These are phyloP conservation scores for Patella ulyssiponensis DNA, from an alignment of 2,888 invertebrate genomes.

Conservation along the genomic window DNA sequence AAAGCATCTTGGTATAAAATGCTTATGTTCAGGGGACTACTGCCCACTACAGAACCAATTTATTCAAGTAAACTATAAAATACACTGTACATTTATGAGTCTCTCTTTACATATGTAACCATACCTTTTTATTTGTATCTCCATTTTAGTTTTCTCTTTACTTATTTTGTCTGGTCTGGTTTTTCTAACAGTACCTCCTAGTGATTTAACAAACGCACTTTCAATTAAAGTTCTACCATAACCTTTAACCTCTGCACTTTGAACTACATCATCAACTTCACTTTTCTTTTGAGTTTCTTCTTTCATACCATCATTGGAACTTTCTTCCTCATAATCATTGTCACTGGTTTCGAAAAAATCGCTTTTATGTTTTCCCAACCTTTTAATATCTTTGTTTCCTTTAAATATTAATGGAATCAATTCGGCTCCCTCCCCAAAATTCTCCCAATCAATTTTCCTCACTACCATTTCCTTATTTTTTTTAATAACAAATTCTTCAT, in stretches of 20 bases:
- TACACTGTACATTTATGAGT: too few species aligned
- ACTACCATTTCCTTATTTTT: constrained; percentile 48
- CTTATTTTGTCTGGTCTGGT: neutral
- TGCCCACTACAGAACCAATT: too few species aligned
- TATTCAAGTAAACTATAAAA: too few species aligned
- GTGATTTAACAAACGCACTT: neutral
- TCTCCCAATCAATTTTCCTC: constrained; percentile 45
- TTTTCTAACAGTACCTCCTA: neutral
- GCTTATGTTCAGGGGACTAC: too few species aligned
- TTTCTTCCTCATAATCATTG: constrained; percentile 29
- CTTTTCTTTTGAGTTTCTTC: constrained; percentile 8
- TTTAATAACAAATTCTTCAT: constrained; percentile 26
- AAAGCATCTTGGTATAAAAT: too few species aligned
- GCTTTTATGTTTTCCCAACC: constrained; percentile 36
- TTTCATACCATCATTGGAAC: constrained; percentile 14
- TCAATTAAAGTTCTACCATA: constrained; percentile 2
- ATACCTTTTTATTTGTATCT: constrained; percentile 1
- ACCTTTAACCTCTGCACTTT: neutral
- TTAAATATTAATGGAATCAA: constrained; percentile 16
- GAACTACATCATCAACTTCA: constrained; percentile 12
- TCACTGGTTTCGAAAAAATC: constrained; percentile 39
- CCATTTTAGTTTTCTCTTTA: neutral
- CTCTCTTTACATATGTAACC: too few species aligned
- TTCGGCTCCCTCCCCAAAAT: constrained; percentile 25
- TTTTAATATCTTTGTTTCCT: constrained; percentile 10